Evolutionary conservation across 2,888 invertebrate species (phyloP), one percentile per base, ranked within the genome.

Genomic region (Ectemnius lituratus): DNA sequence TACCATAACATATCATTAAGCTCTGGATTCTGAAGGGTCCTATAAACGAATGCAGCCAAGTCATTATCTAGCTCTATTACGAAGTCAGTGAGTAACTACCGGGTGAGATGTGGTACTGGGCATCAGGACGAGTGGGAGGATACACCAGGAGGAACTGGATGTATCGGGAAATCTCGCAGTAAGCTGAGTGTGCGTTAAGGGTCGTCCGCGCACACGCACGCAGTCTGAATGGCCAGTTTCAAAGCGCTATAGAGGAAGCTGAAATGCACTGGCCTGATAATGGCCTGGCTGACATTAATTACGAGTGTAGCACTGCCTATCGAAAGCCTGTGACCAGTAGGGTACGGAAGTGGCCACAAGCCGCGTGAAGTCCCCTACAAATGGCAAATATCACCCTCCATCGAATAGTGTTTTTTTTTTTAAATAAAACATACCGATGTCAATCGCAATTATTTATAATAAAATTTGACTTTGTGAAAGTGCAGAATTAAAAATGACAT

Each of bases 201-300:
- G 75, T 75, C 79, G 76, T 46, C n/a, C 14, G 16, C 52, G n/a
- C 16, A 4, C 52, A 62, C 57, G 47, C 60, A 14, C 52, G 16
- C 63, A 59, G 52, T 60, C 65, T 76, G 83, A 85, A 86, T 84
- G 79, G 80, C 74, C 81, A 84, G 82, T 83, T 84, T 84, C 82
- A 82, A 74, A 80, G 74, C 78, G 83, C 76, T 83, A 79, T 75
- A 74, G 74, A 70, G 79, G 79, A 80, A 79, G 82, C 77, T 79
- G 78, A 82, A 86, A 80, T 73, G 78, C 66, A 73, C 73, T 45
- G 52, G 37, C 60, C 85, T 84, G 87, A 87, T 88, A 88, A 88
- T 87, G 85, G 84, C 83, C 85, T 85, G 80, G 83, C 76, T 85
- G 84, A 86, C 85, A 85, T 87, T 88, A 87, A 89, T 89, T 88